A percentile compares a stretch with the other conserved stretches of the same genome.
These are phyloP conservation scores for Siniperca obscura DNA, from an alignment of 2,797 vertebrate genomes.

Conservation along the genomic window DNA sequence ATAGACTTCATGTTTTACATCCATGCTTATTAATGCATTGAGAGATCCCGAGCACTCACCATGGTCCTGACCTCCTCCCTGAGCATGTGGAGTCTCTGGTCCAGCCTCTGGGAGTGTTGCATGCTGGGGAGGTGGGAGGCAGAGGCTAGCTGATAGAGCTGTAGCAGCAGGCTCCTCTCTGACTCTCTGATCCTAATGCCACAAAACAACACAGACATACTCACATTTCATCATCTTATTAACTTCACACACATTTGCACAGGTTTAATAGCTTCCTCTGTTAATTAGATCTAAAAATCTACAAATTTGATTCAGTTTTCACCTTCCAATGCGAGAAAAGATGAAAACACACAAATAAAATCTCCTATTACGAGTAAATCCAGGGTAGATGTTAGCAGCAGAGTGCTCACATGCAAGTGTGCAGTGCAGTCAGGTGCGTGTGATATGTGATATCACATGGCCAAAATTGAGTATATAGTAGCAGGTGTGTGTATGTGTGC, in stretches of 20 bases:
- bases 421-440: conserved; percentile 42
- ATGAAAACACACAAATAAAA: conserved; percentile 7
- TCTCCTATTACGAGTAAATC: conserved; percentile 7
- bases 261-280: background rate
- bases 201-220: conserved; percentile 18
- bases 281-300: background rate
- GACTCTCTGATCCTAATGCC: conserved; percentile 79
- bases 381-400: conserved; percentile 37
- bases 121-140: conserved; percentile 63
- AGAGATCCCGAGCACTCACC: conserved; percentile 68
- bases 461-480: conserved; percentile 68
- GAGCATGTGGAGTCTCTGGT: conserved; percentile 82
- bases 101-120: conserved; percentile 78
- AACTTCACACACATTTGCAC: conserved; percentile 9
- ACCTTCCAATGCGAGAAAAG: conserved; percentile 9
- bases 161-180: conserved; percentile 74
- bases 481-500: conserved; percentile 43
- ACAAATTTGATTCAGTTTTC: conserved; percentile 1
- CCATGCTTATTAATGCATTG: background rate
- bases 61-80: conserved; percentile 79
- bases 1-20: background rate
- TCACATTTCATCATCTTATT: conserved; percentile 24
- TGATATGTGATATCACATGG: conserved; percentile 72
- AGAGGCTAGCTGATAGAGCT: conserved; percentile 60
- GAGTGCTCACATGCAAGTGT: conserved; percentile 41